phyloP scores from a whole-genome alignment of 2,888 invertebrate species.

The Podabrus alpinus region DNA sequence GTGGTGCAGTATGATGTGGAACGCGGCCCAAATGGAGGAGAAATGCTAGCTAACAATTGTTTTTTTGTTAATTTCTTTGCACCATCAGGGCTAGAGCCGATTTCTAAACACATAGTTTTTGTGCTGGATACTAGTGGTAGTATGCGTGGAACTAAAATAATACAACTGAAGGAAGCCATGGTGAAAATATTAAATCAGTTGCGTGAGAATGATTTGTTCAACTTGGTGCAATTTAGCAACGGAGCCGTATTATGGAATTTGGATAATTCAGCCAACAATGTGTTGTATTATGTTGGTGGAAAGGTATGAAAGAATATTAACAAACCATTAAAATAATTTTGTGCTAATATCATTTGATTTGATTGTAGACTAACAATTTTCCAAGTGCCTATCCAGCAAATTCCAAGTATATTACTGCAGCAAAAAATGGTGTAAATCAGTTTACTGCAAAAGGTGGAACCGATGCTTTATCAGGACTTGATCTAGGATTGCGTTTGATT shows the following conservation, averaged over 20 bases:
- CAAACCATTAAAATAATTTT: not conserved
- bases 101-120: conserved; percentile 71
- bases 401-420: conserved; percentile 62
- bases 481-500: conserved; percentile 55
- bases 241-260: conserved; percentile 60
- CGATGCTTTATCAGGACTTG: conserved; percentile 68
- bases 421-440: conserved; percentile 61
- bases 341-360: not conserved
- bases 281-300: conserved; percentile 28
- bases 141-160: conserved; percentile 70
- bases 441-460: conserved; percentile 66
- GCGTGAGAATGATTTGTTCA: conserved; percentile 66
- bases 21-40: conserved; percentile 61
- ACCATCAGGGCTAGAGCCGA: conserved; percentile 62
- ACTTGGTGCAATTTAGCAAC: conserved; percentile 68
- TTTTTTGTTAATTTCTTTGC: conserved; percentile 79
- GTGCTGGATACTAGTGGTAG: conserved; percentile 77
- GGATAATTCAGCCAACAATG: conserved; percentile 53
- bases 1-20: conserved; percentile 73
- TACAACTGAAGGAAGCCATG: conserved; percentile 71
- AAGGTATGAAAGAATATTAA: not conserved
- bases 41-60: conserved; percentile 66
- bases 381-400: conserved; percentile 61
- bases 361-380: conserved; percentile 43
- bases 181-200: conserved; percentile 67